These are phyloP conservation scores for Gasterosteus aculeatus DNA, from an alignment of 2,113 vertebrate species.

Conservation along the genomic window DNA sequence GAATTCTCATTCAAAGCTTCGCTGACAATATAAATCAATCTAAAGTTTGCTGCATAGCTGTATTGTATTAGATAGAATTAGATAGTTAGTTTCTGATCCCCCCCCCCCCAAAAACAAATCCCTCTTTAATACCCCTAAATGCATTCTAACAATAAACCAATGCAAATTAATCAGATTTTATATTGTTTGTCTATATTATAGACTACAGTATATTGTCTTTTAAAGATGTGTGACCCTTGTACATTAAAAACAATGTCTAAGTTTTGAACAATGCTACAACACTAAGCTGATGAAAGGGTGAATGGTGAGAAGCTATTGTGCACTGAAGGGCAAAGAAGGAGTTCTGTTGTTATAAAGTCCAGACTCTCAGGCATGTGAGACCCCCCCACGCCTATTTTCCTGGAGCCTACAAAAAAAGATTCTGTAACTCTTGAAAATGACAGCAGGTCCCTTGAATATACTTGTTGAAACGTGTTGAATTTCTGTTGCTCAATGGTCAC, in stretches of 20 bases:
- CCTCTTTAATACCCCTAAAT: background rate
- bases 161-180: background rate
- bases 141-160: background rate
- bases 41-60: background rate
- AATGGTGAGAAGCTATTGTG: background rate
- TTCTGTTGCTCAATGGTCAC: slow-evolving; percentile 29
- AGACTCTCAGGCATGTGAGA: background rate
- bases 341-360: background rate
- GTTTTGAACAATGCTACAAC: background rate
- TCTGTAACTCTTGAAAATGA: background rate
- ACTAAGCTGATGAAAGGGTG: background rate
- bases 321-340: background rate
- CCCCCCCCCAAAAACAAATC: too few relatives aligned
- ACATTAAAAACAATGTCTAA: background rate
- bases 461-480: slow-evolving; percentile 30
- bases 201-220: background rate
- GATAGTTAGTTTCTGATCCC: background rate
- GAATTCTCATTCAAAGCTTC: background rate
- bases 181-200: background rate
- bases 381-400: slow-evolving; percentile 16
- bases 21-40: background rate
- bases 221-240: background rate
- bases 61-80: background rate
- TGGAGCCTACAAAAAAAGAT: background rate
- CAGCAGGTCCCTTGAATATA: slow-evolving; percentile 42